A percentile compares a stretch with the other conserved stretches of the same genome.
Evolutionary conservation across 2,797 vertebrate genomes (phyloP).

Genomic region (Ibycter americanus): DNA sequence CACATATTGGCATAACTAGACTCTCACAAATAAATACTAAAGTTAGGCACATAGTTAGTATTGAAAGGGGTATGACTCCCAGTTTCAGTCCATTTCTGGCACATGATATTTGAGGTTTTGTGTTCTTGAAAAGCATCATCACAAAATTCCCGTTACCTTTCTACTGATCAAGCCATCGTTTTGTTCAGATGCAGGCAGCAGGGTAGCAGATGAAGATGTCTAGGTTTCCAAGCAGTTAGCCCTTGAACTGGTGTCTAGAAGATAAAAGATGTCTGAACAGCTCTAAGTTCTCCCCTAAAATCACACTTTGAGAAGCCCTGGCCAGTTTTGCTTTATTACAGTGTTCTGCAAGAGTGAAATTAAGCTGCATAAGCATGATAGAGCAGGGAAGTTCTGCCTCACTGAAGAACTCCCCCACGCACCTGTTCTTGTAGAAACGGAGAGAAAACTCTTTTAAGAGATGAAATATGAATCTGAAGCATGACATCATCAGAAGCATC

Average conservation of each 20-base stretch:
- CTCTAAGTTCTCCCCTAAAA: not conserved
- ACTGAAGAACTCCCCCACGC: not conserved
- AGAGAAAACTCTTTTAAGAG: not conserved
- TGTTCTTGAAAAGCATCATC: not conserved
- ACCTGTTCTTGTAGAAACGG: not conserved
- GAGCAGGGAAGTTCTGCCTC: not conserved
- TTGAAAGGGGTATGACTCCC: not conserved
- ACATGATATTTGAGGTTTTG: not conserved
- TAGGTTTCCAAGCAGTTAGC: not conserved
- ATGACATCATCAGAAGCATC: slow-evolving; percentile 24
- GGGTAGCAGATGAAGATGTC: not conserved
- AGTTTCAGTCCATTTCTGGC: not conserved
- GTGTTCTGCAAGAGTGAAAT: not conserved
- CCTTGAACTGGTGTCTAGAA: not conserved
- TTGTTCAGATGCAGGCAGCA: not conserved
- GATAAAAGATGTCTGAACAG: not conserved
- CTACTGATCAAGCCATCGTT: not conserved
- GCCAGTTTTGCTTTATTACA: not conserved
- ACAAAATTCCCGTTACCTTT: not conserved
- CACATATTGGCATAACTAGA: not conserved
- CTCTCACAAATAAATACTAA: not conserved
- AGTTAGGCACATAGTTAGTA: not conserved
- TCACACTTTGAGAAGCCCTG: not conserved
- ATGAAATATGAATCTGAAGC: not conserved
- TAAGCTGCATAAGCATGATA: not conserved